phyloP scores from a whole-genome alignment of 2,888 invertebrate species.

The Luffia ferchaultella region DNA sequence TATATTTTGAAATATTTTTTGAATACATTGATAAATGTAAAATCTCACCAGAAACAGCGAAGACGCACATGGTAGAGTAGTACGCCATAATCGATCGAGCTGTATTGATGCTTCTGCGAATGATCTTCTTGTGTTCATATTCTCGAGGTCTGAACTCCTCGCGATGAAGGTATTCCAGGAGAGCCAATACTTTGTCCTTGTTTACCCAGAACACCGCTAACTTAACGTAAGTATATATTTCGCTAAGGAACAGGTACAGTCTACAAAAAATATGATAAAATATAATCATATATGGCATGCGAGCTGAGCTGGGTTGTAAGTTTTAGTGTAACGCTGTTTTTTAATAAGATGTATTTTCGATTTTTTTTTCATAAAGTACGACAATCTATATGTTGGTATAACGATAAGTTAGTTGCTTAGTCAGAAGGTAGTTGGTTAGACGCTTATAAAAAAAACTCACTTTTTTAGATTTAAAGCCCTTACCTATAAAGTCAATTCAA shows the following conservation, averaged over 20 bases:
- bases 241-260: constrained; percentile 54
- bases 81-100: constrained; percentile 51
- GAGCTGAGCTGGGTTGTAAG: no score
- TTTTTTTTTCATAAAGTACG: no score
- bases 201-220: constrained; percentile 52
- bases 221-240: constrained; percentile 60
- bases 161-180: constrained; percentile 43
- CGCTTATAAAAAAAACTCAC: no score
- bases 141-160: constrained; percentile 47
- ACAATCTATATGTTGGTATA: no score
- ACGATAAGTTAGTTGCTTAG: no score
- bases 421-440: no score
- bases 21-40: not conserved
- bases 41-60: constrained; percentile 48
- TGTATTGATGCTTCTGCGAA: constrained; percentile 40
- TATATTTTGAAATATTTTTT: no score
- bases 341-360: no score
- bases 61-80: constrained; percentile 52
- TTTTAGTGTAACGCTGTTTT: no score
- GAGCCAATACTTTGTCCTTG: constrained; percentile 38
- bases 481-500: no score
- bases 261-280: no score
- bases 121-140: constrained; percentile 39
- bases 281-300: not conserved
- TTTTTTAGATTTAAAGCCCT: no score